Evolutionary conservation across 2,888 invertebrate species (phyloP), one percentile per base, ranked within the genome.

Genomic region (Scelioninae gen. 2): DNA sequence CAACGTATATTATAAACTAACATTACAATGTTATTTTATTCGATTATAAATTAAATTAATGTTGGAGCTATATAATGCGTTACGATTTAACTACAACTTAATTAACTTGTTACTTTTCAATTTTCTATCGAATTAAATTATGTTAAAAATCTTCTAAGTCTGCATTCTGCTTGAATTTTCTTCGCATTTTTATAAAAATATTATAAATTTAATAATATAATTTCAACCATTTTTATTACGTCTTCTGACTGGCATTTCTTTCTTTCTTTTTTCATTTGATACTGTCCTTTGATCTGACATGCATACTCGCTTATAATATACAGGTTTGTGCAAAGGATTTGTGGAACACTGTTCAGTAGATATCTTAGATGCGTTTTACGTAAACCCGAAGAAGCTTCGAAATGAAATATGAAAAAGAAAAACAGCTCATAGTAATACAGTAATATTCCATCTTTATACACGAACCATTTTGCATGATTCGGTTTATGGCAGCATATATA

Each of bases 361-460:
- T 68, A 53, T 53, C 68, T 68, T 60, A 46, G 53, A 60, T 53
- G 46, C 53, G 41, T 60, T 68, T 68, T 68, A 68, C 60, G 60
- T 60, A 68, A 68, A 68, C 45, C 53, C 46, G 52, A 53, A 60
- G 60, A 68, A 52, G 60, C 68, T 68, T 68, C 45, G 41, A 60
- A 68, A 61, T 53, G 69, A 60, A 69, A 69, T 69, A 69, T 61
- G 69, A 70, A 70, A 70, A 70, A 46, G 61, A 63, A 70, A 70
- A 61, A 53, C 61, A 61, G 69, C 69, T 63, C 53, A 50, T 50
- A 70, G 70, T 57, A 63, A 70, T 70, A 63, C 61, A 53, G 39
- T 69, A 69, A 69, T 70, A 63, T 70, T 63, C 43, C 55, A 69
- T 61, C 60, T 69, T 61, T 61, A 46, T 61, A 61, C 55, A 61